Evolutionary conservation across 2,888 invertebrate species (phyloP).

Genomic region (Epinotia ramella): DNA sequence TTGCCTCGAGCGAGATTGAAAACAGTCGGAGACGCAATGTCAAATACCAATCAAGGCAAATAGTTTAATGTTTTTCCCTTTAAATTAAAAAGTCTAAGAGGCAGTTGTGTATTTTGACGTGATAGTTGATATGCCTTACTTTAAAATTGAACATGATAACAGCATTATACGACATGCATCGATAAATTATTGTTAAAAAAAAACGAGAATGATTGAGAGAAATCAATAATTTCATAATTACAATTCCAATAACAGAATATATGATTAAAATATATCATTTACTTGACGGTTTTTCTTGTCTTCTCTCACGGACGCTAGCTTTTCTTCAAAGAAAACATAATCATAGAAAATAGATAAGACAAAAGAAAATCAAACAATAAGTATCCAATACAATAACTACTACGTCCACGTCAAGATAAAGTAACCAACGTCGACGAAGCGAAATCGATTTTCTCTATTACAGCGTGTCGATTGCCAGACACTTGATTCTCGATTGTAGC

Average conservation of each 20-base stretch:
- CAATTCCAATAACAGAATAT: no score
- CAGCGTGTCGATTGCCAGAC: conserved; percentile 41
- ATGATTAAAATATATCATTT: no score
- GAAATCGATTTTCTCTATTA: conserved; percentile 44
- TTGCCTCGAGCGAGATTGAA: neutral
- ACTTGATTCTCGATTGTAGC: conserved; percentile 39
- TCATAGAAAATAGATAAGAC: conserved; percentile 1
- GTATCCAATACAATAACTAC: conserved; percentile 32
- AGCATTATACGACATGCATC: no score
- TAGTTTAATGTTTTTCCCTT: neutral
- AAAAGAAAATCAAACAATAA: conserved; percentile 23
- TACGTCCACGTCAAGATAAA: conserved; percentile 26
- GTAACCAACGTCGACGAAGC: conserved; percentile 26
- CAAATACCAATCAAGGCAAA: neutral
- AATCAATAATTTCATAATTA: no score
- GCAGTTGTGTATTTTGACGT: neutral
- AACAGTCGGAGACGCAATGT: neutral
- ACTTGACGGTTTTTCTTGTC: no score
- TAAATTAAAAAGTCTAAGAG: neutral
- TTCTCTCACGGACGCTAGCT: neutral
- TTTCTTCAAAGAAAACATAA: neutral
- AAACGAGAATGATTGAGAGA: neutral
- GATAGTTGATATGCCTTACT: neutral
- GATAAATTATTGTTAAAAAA: neutral
- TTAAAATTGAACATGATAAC: neutral